phyloP scores from a whole-genome alignment of 2,888 invertebrate genomes.

The Apotomis turbidana region DNA sequence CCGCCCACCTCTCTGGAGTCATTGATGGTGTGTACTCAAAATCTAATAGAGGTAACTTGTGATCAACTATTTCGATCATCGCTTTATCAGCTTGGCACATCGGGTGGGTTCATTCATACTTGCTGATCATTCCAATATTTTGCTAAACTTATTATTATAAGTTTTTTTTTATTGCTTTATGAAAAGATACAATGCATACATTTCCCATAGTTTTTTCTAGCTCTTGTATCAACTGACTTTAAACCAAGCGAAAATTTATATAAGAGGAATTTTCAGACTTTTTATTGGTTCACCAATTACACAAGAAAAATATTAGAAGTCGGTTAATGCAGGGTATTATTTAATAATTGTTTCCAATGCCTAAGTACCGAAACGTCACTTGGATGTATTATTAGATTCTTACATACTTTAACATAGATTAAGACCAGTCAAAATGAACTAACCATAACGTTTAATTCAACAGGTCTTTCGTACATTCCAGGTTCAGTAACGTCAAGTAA shows the following conservation, averaged over 20 bases:
- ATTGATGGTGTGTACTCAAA: conserved; percentile 69
- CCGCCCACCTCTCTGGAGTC: conserved; percentile 76
- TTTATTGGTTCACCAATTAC: no score
- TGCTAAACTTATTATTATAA: neutral
- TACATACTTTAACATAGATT: conserved; percentile 14
- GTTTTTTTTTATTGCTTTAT: neutral
- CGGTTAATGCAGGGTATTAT: no score
- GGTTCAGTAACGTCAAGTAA: conserved; percentile 94
- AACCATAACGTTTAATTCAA: conserved; percentile 26
- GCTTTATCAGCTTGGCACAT: conserved; percentile 37
- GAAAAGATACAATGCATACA: neutral
- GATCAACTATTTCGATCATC: conserved; percentile 30
- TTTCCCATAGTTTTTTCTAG: neutral
- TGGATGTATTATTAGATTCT: no score
- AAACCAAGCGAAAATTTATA: no score
- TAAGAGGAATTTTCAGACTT: no score
- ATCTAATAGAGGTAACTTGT: conserved; percentile 38
- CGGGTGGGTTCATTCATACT: conserved; percentile 18
- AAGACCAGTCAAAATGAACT: conserved; percentile 12
- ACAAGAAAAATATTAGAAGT: no score
- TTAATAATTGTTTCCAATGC: no score
- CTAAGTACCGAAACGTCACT: no score
- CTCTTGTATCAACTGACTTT: no score
- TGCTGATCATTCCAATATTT: conserved; percentile 25
- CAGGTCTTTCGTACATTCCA: conserved; percentile 60